Conservation (phyloP, 2,797 vertebrate genomes). For the Ammospiza maritima region DNA sequence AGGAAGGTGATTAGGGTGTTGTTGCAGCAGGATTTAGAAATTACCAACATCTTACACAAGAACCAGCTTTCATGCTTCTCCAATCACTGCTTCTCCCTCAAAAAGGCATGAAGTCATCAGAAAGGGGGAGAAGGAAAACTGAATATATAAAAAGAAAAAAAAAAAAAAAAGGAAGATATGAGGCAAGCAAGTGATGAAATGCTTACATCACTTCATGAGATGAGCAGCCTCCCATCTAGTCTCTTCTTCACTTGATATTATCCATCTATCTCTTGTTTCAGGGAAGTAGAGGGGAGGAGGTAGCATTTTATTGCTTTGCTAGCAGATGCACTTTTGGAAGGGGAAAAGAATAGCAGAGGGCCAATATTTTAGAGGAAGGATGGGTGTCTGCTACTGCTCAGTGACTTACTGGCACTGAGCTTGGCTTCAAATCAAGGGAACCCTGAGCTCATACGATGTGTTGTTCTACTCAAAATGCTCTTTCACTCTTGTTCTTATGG, state of each 20-base stretch:
- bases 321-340: not conserved
- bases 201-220: not conserved
- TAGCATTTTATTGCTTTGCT: not conserved
- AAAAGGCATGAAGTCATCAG: not conserved
- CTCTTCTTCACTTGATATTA: not conserved
- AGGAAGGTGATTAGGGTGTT: not conserved
- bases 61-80: not conserved
- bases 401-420: not conserved
- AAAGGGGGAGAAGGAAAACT: not conserved
- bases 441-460: not conserved
- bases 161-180: not conserved
- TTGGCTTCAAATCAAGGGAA: not conserved
- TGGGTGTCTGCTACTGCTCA: not conserved
- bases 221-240: not conserved
- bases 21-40: not conserved
- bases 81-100: not conserved
- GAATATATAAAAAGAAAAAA: not conserved
- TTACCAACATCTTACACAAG: not conserved
- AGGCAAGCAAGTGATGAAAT: not conserved
- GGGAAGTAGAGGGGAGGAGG: not conserved
- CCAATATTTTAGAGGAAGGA: not conserved
- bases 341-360: not conserved
- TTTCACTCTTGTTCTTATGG: not conserved
- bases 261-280: not conserved
- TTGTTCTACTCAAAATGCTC: not conserved